Evolutionary conservation across 2,113 vertebrate genomes (phyloP), one percentile per base, ranked within the genome.

Genomic region (Vulpes vulpes): DNA sequence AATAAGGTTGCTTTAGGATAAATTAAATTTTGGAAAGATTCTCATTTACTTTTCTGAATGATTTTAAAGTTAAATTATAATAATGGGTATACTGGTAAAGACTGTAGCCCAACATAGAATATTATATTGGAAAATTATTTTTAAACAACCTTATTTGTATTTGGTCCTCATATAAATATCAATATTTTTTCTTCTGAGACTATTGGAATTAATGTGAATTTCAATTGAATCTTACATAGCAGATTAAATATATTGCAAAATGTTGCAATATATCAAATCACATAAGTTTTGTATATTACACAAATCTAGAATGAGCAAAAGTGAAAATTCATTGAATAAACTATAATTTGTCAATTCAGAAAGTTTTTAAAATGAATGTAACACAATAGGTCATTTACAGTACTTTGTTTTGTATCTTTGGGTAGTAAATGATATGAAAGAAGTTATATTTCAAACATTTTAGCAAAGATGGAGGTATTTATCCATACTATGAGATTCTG

Each of bases 31-130:
- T 71, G 59, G n/a, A 76, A 97, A 71, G 8, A 81, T 83, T 27
- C 92, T 88, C 19, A 81, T 81, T 95, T 92, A 94, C 89, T 88
- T 97, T 69, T 2, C 38, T 53, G 3, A 0, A 60, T 49, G 69
- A 83, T 60, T 93, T 95, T 83, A 81, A 74, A 94, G 20, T 88
- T 35, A 95, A 91, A 90, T 92, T 91, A 59, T 69, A 69, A 92
- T 80, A 95, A 89, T 78, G 49, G 71, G 59, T 94, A 92, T 94
- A 27, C 25, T 94, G 23, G 17, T 49, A 62, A 82, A 83, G 11
- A 92, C 16, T 55, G 2, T 51, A 1, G 8, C 11, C 7, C 53
- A 22, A 74, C 43, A 51, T 80, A 74, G 43, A 64, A 57, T 3
- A 67, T 60, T 78, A 35, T 23, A 43, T 20, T 73, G 12, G 15